phyloP scores from a whole-genome alignment of 2,888 invertebrate species.

The Drosophila cognata region DNA sequence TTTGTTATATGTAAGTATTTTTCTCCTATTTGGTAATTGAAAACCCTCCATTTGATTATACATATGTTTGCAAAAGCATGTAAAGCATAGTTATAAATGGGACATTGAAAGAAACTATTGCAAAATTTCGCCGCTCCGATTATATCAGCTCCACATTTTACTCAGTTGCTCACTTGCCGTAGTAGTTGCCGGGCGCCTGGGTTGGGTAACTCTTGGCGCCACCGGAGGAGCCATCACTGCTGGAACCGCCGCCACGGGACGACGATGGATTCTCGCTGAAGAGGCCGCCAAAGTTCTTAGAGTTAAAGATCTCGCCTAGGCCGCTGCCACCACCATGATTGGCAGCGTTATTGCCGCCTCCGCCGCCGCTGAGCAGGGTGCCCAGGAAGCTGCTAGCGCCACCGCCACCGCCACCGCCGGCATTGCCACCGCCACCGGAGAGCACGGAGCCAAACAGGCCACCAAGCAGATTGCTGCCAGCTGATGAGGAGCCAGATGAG shows the following conservation, averaged over 20 bases:
- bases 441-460: constrained; percentile 77
- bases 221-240: constrained; percentile 48
- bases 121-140: neutral
- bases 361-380: constrained; percentile 71
- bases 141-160: neutral
- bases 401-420: constrained; percentile 47
- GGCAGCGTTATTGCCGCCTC: constrained; percentile 51
- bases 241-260: constrained; percentile 31
- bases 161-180: constrained; percentile 51
- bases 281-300: constrained; percentile 83
- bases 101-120: constrained; percentile 19
- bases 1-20: constrained; percentile 31
- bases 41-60: constrained; percentile 58
- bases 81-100: constrained; percentile 9
- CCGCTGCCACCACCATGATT: constrained; percentile 60
- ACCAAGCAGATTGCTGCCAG: constrained; percentile 76
- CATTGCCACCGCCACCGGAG: constrained; percentile 68
- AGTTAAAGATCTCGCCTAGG: constrained; percentile 81
- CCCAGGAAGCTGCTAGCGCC: constrained; percentile 69
- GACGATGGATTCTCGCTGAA: constrained; percentile 83
- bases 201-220: constrained; percentile 83
- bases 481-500: constrained; percentile 43
- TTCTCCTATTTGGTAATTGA: constrained; percentile 43
- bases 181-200: constrained; percentile 79
- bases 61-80: constrained; percentile 17